These are phyloP conservation scores for Rosalia funebris DNA, from an alignment of 2,888 invertebrate genomes.

Conservation along the genomic window DNA sequence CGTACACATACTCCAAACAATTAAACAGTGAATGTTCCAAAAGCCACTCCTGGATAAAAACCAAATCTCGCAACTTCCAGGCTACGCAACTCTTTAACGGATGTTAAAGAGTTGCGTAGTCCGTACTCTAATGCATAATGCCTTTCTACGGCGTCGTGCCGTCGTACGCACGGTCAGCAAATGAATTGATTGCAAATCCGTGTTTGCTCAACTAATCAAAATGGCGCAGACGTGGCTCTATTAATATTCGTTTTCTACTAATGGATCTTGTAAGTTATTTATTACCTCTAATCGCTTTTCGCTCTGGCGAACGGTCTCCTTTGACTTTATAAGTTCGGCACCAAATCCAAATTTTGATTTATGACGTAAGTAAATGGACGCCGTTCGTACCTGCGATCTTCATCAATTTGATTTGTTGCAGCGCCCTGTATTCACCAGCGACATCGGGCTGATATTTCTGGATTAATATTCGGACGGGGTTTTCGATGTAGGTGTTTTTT, in stretches of 20 bases:
- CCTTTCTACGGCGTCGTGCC: not conserved
- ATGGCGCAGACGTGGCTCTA: slow-evolving; percentile 44
- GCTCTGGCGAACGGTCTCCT: slow-evolving; percentile 46
- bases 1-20: too few species aligned
- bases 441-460: not conserved
- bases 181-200: slow-evolving; percentile 49
- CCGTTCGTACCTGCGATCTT: slow-evolving; percentile 21
- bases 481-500: too few species aligned
- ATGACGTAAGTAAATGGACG: slow-evolving; percentile 34
- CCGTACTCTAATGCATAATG: too few species aligned
- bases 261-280: slow-evolving; percentile 60
- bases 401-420: slow-evolving; percentile 29
- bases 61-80: too few species aligned
- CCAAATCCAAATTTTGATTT: slow-evolving; percentile 48
- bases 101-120: too few species aligned
- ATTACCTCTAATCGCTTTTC: slow-evolving; percentile 54
- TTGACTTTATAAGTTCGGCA: slow-evolving; percentile 45
- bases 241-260: slow-evolving; percentile 60
- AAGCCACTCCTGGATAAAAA: too few species aligned
- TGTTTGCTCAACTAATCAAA: slow-evolving; percentile 44
- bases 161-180: slow-evolving; percentile 39
- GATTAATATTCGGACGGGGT: not conserved
- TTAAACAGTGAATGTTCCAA: too few species aligned
- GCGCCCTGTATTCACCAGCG: not conserved
- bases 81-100: too few species aligned